Evolutionary conservation across 2,113 vertebrate genomes (phyloP).

Genomic region (Bungarus multicinctus): DNA sequence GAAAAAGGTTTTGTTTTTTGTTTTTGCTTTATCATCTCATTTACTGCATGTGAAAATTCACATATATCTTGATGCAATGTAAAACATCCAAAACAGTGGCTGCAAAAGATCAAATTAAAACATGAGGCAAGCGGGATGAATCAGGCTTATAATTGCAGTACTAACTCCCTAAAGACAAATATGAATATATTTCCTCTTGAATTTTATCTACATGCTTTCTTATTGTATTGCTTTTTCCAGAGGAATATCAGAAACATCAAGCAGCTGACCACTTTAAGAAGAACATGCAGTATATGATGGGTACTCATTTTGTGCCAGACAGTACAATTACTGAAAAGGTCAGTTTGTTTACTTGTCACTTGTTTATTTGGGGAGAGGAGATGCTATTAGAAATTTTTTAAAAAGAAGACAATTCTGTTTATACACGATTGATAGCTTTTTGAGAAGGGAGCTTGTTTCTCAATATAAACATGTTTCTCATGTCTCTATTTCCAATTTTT

Average conservation of each 20-base stretch:
- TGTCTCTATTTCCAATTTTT: not conserved
- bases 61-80: not conserved
- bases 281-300: conserved; percentile 70
- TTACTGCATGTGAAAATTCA: not conserved
- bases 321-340: conserved; percentile 46
- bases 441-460: not conserved
- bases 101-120: not conserved
- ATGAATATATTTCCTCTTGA: fast-evolving
- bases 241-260: conserved; percentile 68
- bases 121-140: not conserved
- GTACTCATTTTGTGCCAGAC: conserved; percentile 30
- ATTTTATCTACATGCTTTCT: not conserved
- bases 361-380: not conserved
- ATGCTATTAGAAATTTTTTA: not conserved
- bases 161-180: no score
- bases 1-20: not conserved
- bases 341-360: not conserved
- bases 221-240: conserved; percentile 45
- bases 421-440: not conserved
- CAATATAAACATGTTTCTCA: not conserved
- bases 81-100: not conserved
- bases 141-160: not conserved
- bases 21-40: not conserved
- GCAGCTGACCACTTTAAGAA: conserved; percentile 51
- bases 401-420: not conserved